A percentile compares a stretch with the other conserved stretches of the same genome.
Evolutionary conservation across 2,113 vertebrate genomes (phyloP).

Genomic region (Microtus montanus): DNA sequence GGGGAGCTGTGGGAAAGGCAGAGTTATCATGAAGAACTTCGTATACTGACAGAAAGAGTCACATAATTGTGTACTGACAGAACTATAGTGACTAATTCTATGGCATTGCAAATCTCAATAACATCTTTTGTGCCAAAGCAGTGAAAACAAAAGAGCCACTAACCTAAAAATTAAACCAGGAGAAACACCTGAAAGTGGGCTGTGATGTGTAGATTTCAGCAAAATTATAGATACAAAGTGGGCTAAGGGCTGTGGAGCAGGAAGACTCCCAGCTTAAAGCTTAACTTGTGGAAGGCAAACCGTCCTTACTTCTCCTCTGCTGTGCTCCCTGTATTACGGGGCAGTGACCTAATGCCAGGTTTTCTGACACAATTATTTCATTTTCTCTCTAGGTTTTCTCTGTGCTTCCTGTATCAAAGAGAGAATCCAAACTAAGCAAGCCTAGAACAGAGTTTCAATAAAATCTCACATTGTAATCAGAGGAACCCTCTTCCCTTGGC

Average conservation of each 20-base stretch:
- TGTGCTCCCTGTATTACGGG: not conserved
- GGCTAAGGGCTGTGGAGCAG: not conserved
- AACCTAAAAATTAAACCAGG: slow-evolving; percentile 24
- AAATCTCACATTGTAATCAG: not conserved
- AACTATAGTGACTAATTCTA: not conserved
- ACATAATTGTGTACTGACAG: not conserved
- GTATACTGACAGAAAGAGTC: not conserved
- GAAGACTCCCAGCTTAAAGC: not conserved
- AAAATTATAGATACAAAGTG: not conserved
- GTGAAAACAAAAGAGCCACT: not conserved
- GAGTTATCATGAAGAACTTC: not conserved
- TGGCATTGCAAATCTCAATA: slow-evolving; percentile 7
- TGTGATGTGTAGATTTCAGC: not conserved
- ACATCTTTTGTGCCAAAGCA: not conserved
- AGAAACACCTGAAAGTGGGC: not conserved
- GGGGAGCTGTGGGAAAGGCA: not conserved
- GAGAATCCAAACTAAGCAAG: not conserved
- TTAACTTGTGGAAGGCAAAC: not conserved
- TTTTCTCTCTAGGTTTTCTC: not conserved
- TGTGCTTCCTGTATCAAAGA: not conserved
- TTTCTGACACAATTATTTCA: not conserved
- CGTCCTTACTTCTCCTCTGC: not conserved
- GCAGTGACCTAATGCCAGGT: not conserved
- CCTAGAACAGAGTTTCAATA: not conserved
- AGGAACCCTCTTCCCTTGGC: not conserved